Evolutionary conservation across 2,797 vertebrate genomes (phyloP), one percentile per base, ranked within the genome.

Genomic region (Neomorphus geoffroyi): DNA sequence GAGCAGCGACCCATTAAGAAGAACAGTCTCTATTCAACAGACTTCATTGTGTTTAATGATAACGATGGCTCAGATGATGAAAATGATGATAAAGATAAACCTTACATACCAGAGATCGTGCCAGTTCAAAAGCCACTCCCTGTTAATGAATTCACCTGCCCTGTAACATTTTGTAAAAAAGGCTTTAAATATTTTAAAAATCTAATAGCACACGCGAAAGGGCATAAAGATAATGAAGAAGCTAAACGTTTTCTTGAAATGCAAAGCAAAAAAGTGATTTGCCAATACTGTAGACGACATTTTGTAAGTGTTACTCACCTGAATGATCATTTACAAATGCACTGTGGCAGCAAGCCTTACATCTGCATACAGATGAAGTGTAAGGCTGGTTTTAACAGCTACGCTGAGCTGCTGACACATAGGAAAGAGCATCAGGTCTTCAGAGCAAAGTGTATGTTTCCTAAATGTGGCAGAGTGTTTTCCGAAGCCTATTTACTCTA

Each of bases 301-400:
- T 99, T 99, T 91, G 98, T 99, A 32, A 99, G 98, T 61, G 98
- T 99, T 54, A 98, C 98, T 93, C 99, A 99, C 93, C 98, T 99
- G 83, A 99, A 99, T 23, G 99, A 99, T 97, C 99, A 99, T 92
- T 97, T 99, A 86, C 99, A 99, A 96, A 99, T 99, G 95, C 99
- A 99, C 97, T 99, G 99, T 97, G 99, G 99, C 66, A 98, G 97
- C 74, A 99, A 98, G 83, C 99, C 99, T 18, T 99, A 99, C 70
- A 99, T 99, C 92, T 99, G 99, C 96, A 99, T 99, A 95, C 99
- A 99, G 97, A 95, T 99, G 81, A 99, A 99, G 92, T 99, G 99
- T 97, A 99, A 99, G 91, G 99, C 99, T 45, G 99, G 99, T 79
- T 99, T 99, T 96, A 98, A 99, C 93, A 98, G 98, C 71, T 99